These are phyloP conservation scores for Lymantria dispar DNA, from an alignment of 2,888 invertebrate genomes.

Conservation along the genomic window DNA sequence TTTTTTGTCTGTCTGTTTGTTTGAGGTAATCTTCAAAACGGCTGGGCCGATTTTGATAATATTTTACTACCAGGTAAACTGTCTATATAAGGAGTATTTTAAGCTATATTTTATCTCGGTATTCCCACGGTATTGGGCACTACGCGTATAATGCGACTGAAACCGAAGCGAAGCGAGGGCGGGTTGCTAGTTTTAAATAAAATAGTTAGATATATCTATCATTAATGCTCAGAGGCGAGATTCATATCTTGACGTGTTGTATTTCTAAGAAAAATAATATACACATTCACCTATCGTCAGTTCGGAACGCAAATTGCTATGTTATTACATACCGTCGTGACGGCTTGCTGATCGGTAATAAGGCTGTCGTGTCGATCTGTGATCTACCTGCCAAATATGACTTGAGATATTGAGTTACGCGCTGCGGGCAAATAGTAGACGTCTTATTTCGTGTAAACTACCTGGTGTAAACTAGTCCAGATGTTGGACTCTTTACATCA, in stretches of 20 bases:
- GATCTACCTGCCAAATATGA: constrained; percentile 61
- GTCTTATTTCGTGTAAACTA: constrained; percentile 11
- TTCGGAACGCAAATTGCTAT: not conserved
- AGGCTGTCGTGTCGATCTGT: constrained; percentile 28
- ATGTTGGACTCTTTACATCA: too few relatives aligned
- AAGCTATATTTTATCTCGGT: too few relatives aligned
- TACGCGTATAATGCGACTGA: too few relatives aligned
- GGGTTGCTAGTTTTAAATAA: too few relatives aligned
- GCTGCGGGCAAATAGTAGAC: constrained; percentile 54
- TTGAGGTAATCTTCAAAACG: too few relatives aligned
- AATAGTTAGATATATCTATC: not conserved
- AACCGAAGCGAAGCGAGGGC: too few relatives aligned
- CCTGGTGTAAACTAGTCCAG: not conserved
- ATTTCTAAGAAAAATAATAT: not conserved
- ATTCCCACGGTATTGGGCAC: too few relatives aligned
- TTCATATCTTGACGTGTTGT: not conserved
- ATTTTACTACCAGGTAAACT: too few relatives aligned
- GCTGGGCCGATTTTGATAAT: too few relatives aligned
- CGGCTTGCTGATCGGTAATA: constrained; percentile 19
- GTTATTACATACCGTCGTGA: constrained; percentile 2
- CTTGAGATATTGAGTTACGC: constrained; percentile 52
- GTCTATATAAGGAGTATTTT: too few relatives aligned
- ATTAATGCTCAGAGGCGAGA: not conserved
- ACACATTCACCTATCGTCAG: not conserved
- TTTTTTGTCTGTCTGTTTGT: too few relatives aligned